Conservation (phyloP, 2,113 vertebrate species). For the Halcyon senegalensis region DNA sequence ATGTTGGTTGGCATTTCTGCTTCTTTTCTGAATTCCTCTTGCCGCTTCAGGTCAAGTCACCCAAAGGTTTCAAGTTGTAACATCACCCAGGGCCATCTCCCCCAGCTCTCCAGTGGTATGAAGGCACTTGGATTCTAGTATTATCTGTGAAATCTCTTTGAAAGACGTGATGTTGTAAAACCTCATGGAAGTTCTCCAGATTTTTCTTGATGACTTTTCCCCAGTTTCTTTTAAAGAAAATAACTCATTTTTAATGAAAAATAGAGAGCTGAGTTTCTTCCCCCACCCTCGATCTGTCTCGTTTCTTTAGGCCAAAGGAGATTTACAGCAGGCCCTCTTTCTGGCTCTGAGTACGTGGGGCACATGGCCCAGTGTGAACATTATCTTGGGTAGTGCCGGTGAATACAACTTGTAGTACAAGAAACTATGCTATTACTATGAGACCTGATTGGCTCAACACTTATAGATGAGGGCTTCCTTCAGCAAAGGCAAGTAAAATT, state of each 20-base stretch:
- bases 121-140: neutral
- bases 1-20: neutral
- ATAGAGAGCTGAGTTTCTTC: neutral
- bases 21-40: neutral
- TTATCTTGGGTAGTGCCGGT: neutral
- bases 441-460: neutral
- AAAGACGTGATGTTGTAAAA: neutral
- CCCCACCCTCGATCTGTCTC: neutral
- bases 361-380: neutral
- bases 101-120: neutral
- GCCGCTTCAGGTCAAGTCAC: neutral
- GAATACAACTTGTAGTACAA: fast-evolving
- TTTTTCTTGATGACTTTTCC: neutral
- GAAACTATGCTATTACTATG: fast-evolving
- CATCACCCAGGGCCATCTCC: neutral
- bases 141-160: neutral
- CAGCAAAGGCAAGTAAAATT: neutral
- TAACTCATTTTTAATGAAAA: neutral
- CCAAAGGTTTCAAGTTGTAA: neutral
- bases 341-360: neutral
- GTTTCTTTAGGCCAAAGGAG: neutral
- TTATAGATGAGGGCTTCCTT: neutral
- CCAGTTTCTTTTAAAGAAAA: neutral
- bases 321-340: neutral
- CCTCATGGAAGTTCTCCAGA: neutral